Evolutionary conservation across 2,888 invertebrate genomes (phyloP).

Genomic region (Dusona sp.): DNA sequence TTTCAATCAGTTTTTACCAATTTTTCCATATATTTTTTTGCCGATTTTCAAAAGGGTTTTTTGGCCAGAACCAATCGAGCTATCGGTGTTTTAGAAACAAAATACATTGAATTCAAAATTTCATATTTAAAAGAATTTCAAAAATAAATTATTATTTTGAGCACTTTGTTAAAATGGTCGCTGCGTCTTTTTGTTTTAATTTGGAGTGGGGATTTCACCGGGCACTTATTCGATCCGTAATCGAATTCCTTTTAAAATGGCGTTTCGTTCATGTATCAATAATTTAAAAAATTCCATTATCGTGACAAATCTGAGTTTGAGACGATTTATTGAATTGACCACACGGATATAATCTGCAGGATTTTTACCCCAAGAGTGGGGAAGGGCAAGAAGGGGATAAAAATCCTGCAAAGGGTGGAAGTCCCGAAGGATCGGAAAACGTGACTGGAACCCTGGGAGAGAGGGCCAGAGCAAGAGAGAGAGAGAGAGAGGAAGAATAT

Average conservation of each 20-base stretch:
- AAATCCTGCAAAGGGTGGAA: conserved; percentile 9
- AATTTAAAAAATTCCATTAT: not conserved
- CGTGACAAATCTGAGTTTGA: not conserved
- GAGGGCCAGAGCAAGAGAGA: not conserved
- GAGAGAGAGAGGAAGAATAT: not conserved
- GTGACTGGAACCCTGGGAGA: conserved; percentile 6
- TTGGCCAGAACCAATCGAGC: too few species aligned
- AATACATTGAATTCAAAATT: too few species aligned
- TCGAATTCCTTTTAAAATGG: not conserved
- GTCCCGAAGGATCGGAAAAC: conserved; percentile 9
- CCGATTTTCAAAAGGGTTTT: too few species aligned
- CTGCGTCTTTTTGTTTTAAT: too few species aligned
- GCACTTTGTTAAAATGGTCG: too few species aligned
- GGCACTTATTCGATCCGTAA: too few species aligned
- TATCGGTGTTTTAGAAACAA: too few species aligned
- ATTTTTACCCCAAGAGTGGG: not conserved
- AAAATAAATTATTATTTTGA: too few species aligned
- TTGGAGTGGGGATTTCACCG: too few species aligned
- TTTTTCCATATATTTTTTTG: too few species aligned
- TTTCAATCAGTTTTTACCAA: too few species aligned
- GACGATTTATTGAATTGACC: not conserved
- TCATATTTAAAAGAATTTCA: too few species aligned
- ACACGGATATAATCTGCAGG: not conserved
- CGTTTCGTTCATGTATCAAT: not conserved
- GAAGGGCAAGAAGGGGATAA: not conserved